Evolutionary conservation across 2,888 invertebrate genomes (phyloP).

Genomic region (Amphipoea lucens): DNA sequence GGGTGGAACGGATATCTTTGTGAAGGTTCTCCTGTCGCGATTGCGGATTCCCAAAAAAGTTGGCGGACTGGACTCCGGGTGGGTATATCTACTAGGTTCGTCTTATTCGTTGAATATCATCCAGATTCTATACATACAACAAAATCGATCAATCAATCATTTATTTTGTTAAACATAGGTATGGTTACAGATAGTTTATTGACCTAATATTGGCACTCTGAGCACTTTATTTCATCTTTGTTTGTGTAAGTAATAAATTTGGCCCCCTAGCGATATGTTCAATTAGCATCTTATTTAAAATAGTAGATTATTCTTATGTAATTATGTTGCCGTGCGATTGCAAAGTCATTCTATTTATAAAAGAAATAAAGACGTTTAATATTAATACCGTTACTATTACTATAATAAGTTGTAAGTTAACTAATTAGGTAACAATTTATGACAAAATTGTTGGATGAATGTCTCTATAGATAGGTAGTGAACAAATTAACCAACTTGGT

Average conservation of each 20-base stretch:
- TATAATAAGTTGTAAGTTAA: background rate
- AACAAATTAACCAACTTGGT: background rate
- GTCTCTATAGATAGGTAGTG: background rate
- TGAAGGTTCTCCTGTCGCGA: background rate
- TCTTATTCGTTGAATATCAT: background rate
- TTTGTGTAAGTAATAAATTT: background rate
- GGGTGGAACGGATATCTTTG: constrained; percentile 28
- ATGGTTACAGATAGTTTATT: no score
- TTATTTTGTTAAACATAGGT: no score
- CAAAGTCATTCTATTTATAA: no score
- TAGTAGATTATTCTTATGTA: no score
- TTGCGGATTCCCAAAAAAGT: background rate
- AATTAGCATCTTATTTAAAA: no score
- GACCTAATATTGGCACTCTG: background rate
- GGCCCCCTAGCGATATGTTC: no score
- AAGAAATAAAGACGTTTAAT: no score
- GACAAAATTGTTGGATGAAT: background rate
- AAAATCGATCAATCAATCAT: background rate
- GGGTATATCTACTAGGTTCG: background rate
- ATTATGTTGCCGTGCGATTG: no score
- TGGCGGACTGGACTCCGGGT: background rate
- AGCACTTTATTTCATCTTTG: background rate
- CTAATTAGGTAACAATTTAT: background rate
- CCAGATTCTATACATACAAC: background rate
- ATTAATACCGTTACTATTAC: background rate